Evolutionary conservation across 2,797 vertebrate species (phyloP).

Genomic region (Morelia viridis): DNA sequence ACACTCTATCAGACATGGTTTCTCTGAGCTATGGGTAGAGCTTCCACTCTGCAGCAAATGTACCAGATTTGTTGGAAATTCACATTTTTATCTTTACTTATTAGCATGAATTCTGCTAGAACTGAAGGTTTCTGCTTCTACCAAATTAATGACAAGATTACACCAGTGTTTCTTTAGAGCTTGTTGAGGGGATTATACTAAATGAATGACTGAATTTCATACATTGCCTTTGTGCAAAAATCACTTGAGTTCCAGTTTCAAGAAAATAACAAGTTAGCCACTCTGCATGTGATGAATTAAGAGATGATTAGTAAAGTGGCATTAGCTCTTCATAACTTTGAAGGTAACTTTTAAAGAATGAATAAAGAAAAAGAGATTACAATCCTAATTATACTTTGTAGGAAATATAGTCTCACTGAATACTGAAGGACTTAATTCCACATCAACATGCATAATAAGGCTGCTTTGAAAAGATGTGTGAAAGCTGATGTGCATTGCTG

Average conservation of each 20-base stretch:
- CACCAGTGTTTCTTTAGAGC: background rate
- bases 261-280: background rate
- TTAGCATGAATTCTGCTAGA: background rate
- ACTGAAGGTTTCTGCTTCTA: background rate
- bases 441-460: background rate
- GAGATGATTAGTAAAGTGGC: background rate
- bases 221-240: background rate
- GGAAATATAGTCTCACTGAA: background rate
- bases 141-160: background rate
- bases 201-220: background rate
- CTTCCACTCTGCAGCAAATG: background rate
- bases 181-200: background rate
- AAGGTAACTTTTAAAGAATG: background rate
- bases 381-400: background rate
- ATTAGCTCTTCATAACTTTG: background rate
- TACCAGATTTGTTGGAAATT: conserved; percentile 5
- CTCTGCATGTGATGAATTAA: background rate
- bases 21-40: background rate
- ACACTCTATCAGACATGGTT: background rate
- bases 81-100: background rate
- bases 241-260: background rate
- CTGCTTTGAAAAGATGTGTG: background rate
- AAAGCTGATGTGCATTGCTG: background rate
- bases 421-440: background rate
- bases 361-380: background rate